These are phyloP conservation scores for Ormyrus nitidulus DNA, from an alignment of 2,888 invertebrate species.

Conservation along the genomic window DNA sequence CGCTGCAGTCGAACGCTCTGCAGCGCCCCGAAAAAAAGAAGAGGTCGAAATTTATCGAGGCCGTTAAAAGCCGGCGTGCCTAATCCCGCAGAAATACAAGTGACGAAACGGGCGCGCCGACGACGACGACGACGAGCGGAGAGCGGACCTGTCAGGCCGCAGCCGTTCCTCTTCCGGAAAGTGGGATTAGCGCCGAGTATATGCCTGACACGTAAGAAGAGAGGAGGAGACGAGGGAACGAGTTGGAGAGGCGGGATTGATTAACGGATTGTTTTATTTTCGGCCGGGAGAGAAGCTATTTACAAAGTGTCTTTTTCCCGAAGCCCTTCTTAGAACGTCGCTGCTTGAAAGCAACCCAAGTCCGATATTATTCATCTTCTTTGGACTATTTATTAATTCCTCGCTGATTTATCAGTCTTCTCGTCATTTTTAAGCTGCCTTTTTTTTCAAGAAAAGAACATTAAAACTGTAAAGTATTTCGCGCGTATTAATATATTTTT, in stretches of 20 bases:
- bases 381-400: neutral
- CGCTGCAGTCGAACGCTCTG: no score
- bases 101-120: constrained; percentile 27
- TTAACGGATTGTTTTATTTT: constrained; percentile 56
- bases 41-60: constrained; percentile 45
- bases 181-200: constrained; percentile 47
- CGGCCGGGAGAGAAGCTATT: constrained; percentile 18
- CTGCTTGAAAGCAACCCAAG: neutral
- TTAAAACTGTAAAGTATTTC: no score
- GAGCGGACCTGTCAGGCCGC: constrained; percentile 40
- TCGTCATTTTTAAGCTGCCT: no score
- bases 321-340: constrained; percentile 8
- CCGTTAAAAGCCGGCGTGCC: constrained; percentile 39
- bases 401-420: no score
- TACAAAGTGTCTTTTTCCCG: constrained; percentile 26
- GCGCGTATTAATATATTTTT: no score
- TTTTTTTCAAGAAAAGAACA: no score
- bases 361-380: neutral
- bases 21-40: neutral
- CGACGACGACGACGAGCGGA: constrained; percentile 21
- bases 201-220: constrained; percentile 12
- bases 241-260: constrained; percentile 46
- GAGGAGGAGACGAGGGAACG: constrained; percentile 2
- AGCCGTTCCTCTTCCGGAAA: constrained; percentile 54
- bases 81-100: constrained; percentile 47